A percentile compares a stretch with the other conserved stretches of the same genome.
phyloP scores from a whole-genome alignment of 2,797 vertebrate genomes.

The Sebastes vulpes region DNA sequence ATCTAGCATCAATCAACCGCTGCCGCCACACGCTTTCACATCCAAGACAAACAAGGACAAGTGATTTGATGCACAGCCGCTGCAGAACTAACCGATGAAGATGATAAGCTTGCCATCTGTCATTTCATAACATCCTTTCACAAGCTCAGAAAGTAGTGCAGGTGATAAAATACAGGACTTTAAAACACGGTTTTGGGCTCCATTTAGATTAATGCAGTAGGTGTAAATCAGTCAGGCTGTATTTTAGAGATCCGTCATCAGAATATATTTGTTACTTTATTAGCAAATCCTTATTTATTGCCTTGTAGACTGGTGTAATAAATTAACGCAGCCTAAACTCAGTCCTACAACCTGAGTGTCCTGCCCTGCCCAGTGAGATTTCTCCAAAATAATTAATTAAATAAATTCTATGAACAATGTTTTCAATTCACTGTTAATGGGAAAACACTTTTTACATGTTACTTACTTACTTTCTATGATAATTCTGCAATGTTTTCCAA shows the following conservation, averaged over 20 bases:
- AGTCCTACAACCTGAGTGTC: background rate
- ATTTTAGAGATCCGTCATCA: background rate
- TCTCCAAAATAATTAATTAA: background rate
- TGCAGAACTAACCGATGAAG: constrained; percentile 48
- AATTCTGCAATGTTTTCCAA: background rate
- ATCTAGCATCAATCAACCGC: constrained; percentile 35
- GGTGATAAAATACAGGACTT: background rate
- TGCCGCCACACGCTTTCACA: constrained; percentile 24
- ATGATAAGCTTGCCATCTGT: constrained; percentile 51
- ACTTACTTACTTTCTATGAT: background rate
- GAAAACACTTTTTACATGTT: background rate
- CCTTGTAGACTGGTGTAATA: background rate
- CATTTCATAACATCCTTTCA: constrained; percentile 40
- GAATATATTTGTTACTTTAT: background rate
- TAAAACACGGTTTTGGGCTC: background rate
- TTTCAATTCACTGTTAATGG: background rate
- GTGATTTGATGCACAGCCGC: constrained; percentile 8
- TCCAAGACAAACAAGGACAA: constrained; percentile 53
- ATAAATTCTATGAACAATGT: background rate
- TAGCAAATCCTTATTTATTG: background rate
- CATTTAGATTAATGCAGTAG: background rate
- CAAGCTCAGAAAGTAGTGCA: constrained; percentile 7
- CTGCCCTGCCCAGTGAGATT: background rate
- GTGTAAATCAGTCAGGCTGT: background rate
- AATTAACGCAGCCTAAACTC: background rate